phyloP scores from a whole-genome alignment of 2,797 vertebrate genomes.

The Anisognathus igniventris region DNA sequence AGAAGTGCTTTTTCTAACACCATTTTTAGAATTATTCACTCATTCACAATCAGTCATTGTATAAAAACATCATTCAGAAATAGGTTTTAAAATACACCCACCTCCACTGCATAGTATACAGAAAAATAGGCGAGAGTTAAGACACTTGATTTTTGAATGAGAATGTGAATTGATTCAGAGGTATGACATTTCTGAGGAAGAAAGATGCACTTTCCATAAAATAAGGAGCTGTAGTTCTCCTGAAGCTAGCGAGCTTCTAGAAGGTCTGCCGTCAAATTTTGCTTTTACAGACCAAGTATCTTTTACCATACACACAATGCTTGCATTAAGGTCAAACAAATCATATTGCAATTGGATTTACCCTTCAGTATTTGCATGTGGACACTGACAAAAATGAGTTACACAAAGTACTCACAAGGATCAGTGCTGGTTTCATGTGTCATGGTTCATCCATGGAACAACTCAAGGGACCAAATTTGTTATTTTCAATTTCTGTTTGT shows the following conservation, averaged over 20 bases:
- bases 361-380: neutral
- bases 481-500: neutral
- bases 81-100: conserved; percentile 20
- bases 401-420: neutral
- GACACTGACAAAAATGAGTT: neutral
- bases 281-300: neutral
- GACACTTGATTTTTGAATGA: conserved; percentile 15
- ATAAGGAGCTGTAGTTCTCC: neutral
- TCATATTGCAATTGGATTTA: neutral
- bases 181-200: neutral
- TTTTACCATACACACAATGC: neutral
- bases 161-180: neutral
- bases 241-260: neutral
- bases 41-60: conserved; percentile 34
- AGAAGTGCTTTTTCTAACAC: neutral
- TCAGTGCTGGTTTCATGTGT: neutral
- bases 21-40: conserved; percentile 18
- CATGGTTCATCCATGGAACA: neutral
- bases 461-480: neutral
- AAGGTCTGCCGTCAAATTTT: neutral
- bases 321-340: neutral
- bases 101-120: neutral
- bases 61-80: conserved; percentile 32
- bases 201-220: neutral
- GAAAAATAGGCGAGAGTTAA: neutral